A percentile compares a stretch with the other conserved stretches of the same genome.
These are phyloP conservation scores for Orthosia gracilis DNA, from an alignment of 2,888 invertebrate species.

Conservation along the genomic window DNA sequence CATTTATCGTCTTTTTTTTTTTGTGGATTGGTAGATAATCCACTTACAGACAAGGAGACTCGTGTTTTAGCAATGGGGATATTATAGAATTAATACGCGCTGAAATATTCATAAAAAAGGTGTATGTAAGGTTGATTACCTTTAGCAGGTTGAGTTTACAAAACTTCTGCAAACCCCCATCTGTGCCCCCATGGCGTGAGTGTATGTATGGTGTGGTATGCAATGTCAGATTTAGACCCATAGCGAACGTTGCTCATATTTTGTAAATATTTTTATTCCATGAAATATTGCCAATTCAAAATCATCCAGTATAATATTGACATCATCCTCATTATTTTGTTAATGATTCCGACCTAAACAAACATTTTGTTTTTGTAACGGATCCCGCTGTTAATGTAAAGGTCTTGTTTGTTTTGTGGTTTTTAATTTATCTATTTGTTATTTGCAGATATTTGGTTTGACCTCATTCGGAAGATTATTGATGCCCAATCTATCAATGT, in stretches of 20 bases:
- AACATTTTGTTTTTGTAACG: slow-evolving; percentile 25
- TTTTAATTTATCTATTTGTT: slow-evolving; percentile 34
- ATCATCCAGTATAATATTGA: neutral
- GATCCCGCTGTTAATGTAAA: neutral
- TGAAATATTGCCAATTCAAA: neutral
- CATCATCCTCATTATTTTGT: slow-evolving; percentile 7
- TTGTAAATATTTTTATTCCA: neutral
- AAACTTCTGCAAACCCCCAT: too few relatives aligned
- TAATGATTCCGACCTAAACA: slow-evolving; percentile 31
- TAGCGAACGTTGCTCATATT: neutral
- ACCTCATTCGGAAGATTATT: slow-evolving; percentile 17
- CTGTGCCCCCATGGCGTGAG: too few relatives aligned
- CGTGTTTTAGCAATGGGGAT: too few relatives aligned
- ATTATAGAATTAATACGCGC: too few relatives aligned
- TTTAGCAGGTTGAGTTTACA: too few relatives aligned
- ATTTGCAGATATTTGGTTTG: slow-evolving; percentile 18
- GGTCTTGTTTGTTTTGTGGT: slow-evolving; percentile 14
- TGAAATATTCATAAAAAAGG: too few relatives aligned
- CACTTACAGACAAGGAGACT: too few relatives aligned
- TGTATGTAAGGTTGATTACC: too few relatives aligned
- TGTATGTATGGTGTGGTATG: too few relatives aligned
- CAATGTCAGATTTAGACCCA: too few relatives aligned
- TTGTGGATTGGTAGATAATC: too few relatives aligned
- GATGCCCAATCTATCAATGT: slow-evolving; percentile 26
- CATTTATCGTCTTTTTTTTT: too few relatives aligned